Evolutionary conservation across 23 tunicate genomes (phyloP).

Genomic region (Halocynthia aurantium): DNA sequence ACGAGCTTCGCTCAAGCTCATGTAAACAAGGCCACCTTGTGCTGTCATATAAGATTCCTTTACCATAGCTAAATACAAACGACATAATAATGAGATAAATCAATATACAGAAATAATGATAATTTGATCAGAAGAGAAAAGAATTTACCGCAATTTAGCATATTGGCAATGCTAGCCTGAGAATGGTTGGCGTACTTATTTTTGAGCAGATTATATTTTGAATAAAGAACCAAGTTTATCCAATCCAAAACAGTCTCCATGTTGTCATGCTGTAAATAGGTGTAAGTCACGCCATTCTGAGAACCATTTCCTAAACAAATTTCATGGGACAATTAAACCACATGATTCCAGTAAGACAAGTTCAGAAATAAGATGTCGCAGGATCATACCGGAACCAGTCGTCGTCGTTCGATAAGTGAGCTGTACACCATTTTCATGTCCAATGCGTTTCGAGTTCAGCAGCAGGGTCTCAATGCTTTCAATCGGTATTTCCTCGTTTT

Average conservation of each 20-base stretch:
- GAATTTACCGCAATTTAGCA: slow-evolving; percentile 75
- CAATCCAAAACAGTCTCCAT: slow-evolving; percentile 91
- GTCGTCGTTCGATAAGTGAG: slow-evolving; percentile 46
- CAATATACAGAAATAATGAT: background rate
- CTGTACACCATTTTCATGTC: slow-evolving; percentile 85
- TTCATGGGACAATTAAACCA: background rate
- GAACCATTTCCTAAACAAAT: background rate
- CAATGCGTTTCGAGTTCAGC: slow-evolving; percentile 84
- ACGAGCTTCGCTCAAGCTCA: slow-evolving; percentile 87
- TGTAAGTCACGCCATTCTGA: slow-evolving; percentile 34
- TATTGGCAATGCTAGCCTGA: slow-evolving; percentile 45
- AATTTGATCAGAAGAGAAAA: background rate
- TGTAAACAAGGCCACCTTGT: slow-evolving; percentile 55
- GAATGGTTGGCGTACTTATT: slow-evolving; percentile 47
- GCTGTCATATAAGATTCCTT: slow-evolving; percentile 86
- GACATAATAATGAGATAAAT: background rate
- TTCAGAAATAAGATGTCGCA: background rate
- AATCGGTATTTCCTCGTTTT: slow-evolving; percentile 81
- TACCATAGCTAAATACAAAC: slow-evolving; percentile 45
- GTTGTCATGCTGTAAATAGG: slow-evolving; percentile 88
- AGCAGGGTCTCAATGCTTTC: slow-evolving; percentile 75
- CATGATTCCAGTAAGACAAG: too few relatives aligned
- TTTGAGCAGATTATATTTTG: slow-evolving; percentile 73
- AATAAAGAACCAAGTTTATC: slow-evolving; percentile 75
- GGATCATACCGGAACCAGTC: background rate